phyloP scores from a whole-genome alignment of 2,113 vertebrate genomes.

The Sitta europaea region DNA sequence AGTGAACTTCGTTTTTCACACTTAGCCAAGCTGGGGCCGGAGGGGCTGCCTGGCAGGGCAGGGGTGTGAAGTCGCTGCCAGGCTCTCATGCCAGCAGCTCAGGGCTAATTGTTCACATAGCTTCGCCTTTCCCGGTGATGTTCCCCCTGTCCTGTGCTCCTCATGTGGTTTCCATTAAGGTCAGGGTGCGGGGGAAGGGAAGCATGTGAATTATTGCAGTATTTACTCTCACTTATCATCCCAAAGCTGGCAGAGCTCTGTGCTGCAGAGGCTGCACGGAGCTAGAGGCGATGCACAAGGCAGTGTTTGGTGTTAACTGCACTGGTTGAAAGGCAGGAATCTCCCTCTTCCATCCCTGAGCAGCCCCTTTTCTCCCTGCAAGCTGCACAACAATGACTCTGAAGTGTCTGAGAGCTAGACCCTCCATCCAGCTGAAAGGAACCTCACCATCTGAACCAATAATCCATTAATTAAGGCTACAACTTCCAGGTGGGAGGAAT shows the following conservation, averaged over 20 bases:
- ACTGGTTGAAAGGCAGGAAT: neutral
- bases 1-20: too few species aligned
- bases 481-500: neutral
- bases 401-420: neutral
- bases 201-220: neutral
- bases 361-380: neutral
- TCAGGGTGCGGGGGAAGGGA: neutral
- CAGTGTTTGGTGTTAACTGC: neutral
- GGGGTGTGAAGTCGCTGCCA: neutral
- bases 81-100: neutral
- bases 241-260: neutral
- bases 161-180: slow-evolving; percentile 24
- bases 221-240: neutral
- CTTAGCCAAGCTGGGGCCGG: neutral
- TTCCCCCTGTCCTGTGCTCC: neutral
- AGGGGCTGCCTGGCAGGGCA: neutral
- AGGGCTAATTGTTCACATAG: neutral
- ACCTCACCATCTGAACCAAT: neutral
- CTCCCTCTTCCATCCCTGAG: neutral
- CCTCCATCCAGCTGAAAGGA: neutral
- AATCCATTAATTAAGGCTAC: neutral
- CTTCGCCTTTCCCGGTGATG: neutral
- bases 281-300: neutral
- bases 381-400: neutral
- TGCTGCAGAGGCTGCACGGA: neutral